These are phyloP conservation scores for Bombylius discolor DNA, from an alignment of 2,888 invertebrate species.

Conservation along the genomic window DNA sequence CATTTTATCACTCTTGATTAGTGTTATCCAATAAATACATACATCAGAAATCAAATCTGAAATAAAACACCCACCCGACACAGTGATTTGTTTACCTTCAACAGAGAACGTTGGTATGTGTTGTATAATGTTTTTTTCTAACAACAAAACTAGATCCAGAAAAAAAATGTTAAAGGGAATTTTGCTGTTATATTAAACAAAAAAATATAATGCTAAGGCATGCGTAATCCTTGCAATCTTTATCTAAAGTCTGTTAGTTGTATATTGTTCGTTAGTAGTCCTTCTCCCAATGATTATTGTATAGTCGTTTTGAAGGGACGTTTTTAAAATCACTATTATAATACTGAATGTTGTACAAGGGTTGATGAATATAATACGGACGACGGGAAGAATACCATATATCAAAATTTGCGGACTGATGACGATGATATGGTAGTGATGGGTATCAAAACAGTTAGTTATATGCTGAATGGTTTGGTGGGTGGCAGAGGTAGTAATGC, in stretches of 20 bases:
- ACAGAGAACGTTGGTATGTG: neutral
- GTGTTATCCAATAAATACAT: slow-evolving; percentile 12
- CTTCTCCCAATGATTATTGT: neutral
- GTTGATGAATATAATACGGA: slow-evolving; percentile 8
- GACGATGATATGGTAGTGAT: neutral
- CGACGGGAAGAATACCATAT: slow-evolving; percentile 6
- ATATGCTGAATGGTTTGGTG: too few relatives aligned
- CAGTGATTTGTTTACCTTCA: slow-evolving; percentile 12
- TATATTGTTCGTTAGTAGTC: too few relatives aligned
- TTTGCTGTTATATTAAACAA: slow-evolving; percentile 3
- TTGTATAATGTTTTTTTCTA: neutral
- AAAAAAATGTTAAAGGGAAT: neutral
- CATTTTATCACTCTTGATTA: slow-evolving; percentile 11
- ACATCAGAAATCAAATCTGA: slow-evolving; percentile 11
- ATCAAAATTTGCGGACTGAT: slow-evolving; percentile 5
- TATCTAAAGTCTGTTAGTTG: neutral
- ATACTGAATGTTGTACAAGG: neutral
- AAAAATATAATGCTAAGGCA: slow-evolving; percentile 17
- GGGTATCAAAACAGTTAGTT: too few relatives aligned
- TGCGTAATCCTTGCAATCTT: slow-evolving; percentile 17
- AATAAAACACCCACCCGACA: slow-evolving; percentile 12
- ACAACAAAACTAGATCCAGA: too few relatives aligned
- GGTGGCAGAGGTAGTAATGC: too few relatives aligned
- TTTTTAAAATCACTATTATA: neutral
- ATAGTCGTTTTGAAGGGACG: neutral